A percentile compares a stretch with the other conserved stretches of the same genome.
phyloP scores from a whole-genome alignment of 2,888 invertebrate genomes.

The Lepas anatifera region DNA sequence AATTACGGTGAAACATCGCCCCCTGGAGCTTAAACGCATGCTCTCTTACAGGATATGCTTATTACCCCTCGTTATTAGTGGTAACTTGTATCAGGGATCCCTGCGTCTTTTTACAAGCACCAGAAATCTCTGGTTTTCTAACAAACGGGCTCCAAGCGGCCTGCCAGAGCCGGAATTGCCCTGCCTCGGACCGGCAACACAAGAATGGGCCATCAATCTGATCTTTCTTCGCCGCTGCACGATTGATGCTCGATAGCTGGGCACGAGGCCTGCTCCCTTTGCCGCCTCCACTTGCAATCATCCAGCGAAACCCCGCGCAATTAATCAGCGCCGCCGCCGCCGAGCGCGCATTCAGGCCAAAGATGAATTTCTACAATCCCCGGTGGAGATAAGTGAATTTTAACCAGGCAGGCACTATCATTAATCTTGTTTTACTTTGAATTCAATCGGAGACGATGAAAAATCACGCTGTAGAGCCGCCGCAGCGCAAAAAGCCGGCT shows the following conservation, averaged over 20 bases:
- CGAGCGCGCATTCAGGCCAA: not conserved
- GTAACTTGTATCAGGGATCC: too few relatives aligned
- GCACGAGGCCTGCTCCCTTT: not conserved
- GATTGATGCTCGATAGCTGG: not conserved
- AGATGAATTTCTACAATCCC: constrained; percentile 12
- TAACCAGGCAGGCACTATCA: not conserved
- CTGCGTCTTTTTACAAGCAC: too few relatives aligned
- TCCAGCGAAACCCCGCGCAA: not conserved
- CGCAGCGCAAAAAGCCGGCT: not conserved
- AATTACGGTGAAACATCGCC: too few relatives aligned
- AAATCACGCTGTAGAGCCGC: not conserved
- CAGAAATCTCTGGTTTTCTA: too few relatives aligned
- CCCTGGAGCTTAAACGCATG: too few relatives aligned
- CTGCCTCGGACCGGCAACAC: not conserved
- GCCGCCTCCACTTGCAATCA: not conserved
- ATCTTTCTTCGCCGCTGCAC: not conserved
- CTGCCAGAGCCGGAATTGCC: not conserved
- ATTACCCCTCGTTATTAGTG: too few relatives aligned
- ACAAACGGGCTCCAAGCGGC: too few relatives aligned
- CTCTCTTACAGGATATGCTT: too few relatives aligned
- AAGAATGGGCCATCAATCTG: not conserved
- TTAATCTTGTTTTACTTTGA: constrained; percentile 11
- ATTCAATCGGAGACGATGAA: constrained; percentile 7
- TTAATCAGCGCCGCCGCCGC: not conserved
- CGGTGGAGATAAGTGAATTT: constrained; percentile 8